Percentiles rank a stretch among this genome's conserved stretches.
Evolutionary conservation across 2,113 vertebrate species (phyloP).

Genomic region (Periophthalmus modestus): DNA sequence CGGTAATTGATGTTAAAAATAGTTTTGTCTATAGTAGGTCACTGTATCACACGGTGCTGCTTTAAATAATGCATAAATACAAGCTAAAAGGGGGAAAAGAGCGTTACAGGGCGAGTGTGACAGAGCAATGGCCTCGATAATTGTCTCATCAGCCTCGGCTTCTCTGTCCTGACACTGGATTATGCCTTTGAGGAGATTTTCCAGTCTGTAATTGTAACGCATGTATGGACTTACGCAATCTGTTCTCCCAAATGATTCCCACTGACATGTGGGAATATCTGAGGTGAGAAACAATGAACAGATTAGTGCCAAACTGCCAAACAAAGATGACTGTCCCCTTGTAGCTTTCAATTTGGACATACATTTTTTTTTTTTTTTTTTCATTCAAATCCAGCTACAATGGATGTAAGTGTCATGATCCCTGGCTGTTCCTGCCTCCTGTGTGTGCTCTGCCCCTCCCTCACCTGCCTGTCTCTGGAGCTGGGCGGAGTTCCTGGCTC

Average conservation of each 20-base stretch:
- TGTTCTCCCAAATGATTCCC: neutral
- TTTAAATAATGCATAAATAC: slow-evolving; percentile 51
- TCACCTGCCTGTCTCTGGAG: too few relatives aligned
- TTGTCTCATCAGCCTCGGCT: slow-evolving; percentile 15
- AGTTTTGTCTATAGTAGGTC: slow-evolving; percentile 40
- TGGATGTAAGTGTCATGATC: too few relatives aligned
- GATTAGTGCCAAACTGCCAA: neutral
- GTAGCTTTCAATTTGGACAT: neutral
- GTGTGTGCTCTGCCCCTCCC: too few relatives aligned
- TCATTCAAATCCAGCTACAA: neutral
- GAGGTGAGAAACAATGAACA: neutral
- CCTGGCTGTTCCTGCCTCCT: too few relatives aligned
- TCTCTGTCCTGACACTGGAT: neutral
- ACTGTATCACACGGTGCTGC: slow-evolving; percentile 43
- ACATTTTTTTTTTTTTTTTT: neutral
- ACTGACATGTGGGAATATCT: neutral
- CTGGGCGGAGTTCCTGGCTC: too few relatives aligned
- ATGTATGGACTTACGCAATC: neutral
- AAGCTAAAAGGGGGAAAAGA: slow-evolving; percentile 23
- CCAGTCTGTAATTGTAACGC: neutral
- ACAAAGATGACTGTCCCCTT: neutral
- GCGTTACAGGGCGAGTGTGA: slow-evolving; percentile 14
- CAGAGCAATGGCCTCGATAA: slow-evolving; percentile 31
- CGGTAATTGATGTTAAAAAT: slow-evolving; percentile 48
- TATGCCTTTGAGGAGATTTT: slow-evolving; percentile 6